A percentile compares a stretch with the other conserved stretches of the same genome.
Conservation (phyloP, 2,113 vertebrate species). For the Vidua chalybeata region DNA sequence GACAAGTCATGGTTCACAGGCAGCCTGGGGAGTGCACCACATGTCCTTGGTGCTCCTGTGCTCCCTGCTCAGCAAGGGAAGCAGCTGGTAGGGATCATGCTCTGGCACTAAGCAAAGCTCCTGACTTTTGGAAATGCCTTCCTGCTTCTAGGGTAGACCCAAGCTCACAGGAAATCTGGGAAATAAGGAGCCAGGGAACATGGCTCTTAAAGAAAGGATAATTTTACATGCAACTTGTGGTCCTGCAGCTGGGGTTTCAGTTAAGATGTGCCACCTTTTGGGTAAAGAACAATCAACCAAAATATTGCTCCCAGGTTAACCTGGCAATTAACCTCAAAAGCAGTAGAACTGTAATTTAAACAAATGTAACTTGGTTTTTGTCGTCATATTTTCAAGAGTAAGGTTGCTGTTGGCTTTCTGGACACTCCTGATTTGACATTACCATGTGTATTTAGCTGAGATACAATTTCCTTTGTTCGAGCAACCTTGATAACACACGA, state of each 20-base stretch:
- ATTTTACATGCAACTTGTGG: not conserved
- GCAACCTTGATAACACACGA: not conserved
- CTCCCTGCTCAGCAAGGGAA: not conserved
- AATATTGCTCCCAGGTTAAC: not conserved
- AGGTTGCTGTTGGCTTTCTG: not conserved
- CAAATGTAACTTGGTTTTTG: not conserved
- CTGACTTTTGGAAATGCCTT: not conserved
- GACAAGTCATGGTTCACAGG: not conserved
- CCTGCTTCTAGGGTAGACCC: not conserved
- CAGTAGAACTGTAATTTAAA: not conserved
- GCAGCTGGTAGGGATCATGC: not conserved
- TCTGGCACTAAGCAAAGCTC: not conserved
- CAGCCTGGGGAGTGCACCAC: not conserved
- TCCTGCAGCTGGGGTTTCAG: not conserved
- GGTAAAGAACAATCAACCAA: not conserved
- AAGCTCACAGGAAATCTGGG: not conserved
- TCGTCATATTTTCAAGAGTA: not conserved
- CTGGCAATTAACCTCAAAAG: not conserved
- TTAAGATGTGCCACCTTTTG: not conserved
- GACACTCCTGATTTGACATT: not conserved
- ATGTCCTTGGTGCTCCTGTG: not conserved
- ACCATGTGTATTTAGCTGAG: not conserved
- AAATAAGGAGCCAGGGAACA: not conserved
- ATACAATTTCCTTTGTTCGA: not conserved
- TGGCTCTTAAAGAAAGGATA: not conserved